phyloP scores from a whole-genome alignment of 2,797 vertebrate genomes.

The Gambusia yucatana region DNA sequence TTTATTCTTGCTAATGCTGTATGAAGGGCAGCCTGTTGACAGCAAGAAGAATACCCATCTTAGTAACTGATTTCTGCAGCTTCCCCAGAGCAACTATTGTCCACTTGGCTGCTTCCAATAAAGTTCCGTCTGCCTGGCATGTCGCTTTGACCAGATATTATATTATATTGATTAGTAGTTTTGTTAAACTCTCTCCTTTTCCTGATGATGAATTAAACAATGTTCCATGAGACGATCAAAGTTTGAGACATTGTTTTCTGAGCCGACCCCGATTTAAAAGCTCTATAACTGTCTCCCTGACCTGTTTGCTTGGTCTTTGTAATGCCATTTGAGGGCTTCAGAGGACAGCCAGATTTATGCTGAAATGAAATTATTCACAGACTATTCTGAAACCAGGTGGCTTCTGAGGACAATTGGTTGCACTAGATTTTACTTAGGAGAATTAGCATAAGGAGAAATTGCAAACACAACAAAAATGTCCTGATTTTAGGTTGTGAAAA shows the following conservation, averaged over 20 bases:
- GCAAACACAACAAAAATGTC: background rate
- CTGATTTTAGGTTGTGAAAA: background rate
- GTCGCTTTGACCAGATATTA: background rate
- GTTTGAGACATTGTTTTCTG: background rate
- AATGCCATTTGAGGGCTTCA: background rate
- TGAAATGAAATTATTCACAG: background rate
- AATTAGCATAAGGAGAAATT: background rate
- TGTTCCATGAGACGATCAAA: background rate
- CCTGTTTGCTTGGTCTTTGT: background rate
- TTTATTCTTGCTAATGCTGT: background rate
- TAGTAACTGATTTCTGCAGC: background rate
- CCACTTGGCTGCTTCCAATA: background rate
- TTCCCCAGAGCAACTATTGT: background rate
- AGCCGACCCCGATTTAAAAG: background rate
- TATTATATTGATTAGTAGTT: background rate
- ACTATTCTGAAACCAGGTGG: background rate
- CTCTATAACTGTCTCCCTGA: background rate
- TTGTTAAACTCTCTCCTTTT: background rate
- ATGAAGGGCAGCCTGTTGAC: background rate
- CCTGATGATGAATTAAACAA: background rate
- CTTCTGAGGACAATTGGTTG: background rate
- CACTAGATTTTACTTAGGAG: background rate
- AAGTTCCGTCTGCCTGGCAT: background rate
- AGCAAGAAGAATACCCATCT: background rate
- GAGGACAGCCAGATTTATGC: background rate